Evolutionary conservation across 1,140 invertebrate species (phyloP).

Genomic region (Drosophila novamexicana): DNA sequence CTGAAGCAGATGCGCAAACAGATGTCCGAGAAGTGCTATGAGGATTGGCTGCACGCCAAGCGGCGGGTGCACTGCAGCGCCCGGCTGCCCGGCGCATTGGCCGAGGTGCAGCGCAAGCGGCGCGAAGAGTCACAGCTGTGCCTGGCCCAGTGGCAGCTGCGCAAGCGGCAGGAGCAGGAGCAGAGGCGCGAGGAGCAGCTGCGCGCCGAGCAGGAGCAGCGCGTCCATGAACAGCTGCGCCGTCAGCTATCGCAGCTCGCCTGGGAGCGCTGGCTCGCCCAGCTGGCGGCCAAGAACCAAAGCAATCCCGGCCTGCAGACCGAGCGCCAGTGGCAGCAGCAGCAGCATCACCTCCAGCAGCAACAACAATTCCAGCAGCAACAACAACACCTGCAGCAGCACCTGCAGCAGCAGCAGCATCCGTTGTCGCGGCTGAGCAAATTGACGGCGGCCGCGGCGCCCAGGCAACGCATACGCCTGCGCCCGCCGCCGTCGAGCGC

Average conservation of each 20-base stretch:
- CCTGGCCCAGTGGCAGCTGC: slow-evolving; percentile 15
- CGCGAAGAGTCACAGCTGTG: not conserved
- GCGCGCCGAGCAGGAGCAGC: not conserved
- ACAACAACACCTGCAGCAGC: not conserved
- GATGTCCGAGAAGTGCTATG: slow-evolving; percentile 27
- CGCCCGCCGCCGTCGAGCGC: no score
- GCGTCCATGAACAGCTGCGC: slow-evolving; percentile 12
- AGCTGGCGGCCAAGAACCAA: not conserved
- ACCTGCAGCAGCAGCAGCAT: not conserved
- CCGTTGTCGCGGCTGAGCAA: not conserved
- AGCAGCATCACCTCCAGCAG: not conserved
- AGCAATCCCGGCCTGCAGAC: no score
- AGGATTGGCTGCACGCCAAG: slow-evolving; percentile 40
- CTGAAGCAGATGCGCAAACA: slow-evolving; percentile 28
- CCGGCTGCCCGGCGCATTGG: not conserved
- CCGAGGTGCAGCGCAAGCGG: not conserved
- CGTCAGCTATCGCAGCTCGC: slow-evolving; percentile 23
- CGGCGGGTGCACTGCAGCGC: not conserved
- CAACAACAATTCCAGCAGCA: not conserved
- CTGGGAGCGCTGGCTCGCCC: slow-evolving; percentile 43
- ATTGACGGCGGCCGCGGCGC: no score
- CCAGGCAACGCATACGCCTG: no score
- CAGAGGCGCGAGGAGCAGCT: slow-evolving; percentile 1
- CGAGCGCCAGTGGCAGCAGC: not conserved
- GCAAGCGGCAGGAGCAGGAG: slow-evolving; percentile 17